phyloP scores from a whole-genome alignment of 2,113 vertebrate species.

The Callocephalon fimbriatum region DNA sequence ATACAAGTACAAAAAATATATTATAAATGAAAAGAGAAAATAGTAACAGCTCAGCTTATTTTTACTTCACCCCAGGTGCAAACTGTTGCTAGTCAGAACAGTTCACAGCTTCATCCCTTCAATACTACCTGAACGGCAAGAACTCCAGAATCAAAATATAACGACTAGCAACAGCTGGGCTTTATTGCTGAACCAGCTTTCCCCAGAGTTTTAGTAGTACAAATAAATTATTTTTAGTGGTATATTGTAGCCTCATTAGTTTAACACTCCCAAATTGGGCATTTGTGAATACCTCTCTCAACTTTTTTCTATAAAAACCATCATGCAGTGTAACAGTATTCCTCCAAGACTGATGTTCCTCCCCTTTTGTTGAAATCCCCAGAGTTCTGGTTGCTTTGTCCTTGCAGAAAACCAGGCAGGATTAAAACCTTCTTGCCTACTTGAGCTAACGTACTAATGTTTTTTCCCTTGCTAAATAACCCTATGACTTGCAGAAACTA shows the following conservation, averaged over 20 bases:
- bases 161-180: conserved; percentile 35
- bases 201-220: not conserved
- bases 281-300: not conserved
- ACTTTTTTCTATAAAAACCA: not conserved
- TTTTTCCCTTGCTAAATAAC: not conserved
- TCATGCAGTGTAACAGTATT: not conserved
- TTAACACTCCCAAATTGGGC: not conserved
- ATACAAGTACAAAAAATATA: not conserved
- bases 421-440: not conserved
- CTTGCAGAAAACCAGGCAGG: not conserved
- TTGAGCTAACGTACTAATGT: not conserved
- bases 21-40: not conserved
- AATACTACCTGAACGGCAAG: conserved; percentile 17
- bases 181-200: conserved; percentile 50
- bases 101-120: conserved; percentile 16
- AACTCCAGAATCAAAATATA: conserved; percentile 9
- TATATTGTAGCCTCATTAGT: not conserved
- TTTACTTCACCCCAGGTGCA: conserved; percentile 30
- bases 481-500: not conserved
- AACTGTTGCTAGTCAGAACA: conserved; percentile 10
- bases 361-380: not conserved
- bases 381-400: not conserved
- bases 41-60: not conserved
- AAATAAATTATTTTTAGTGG: conserved; percentile 62
- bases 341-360: not conserved